Conservation (phyloP, 2,797 vertebrate genomes). For the Alectoris magna region DNA sequence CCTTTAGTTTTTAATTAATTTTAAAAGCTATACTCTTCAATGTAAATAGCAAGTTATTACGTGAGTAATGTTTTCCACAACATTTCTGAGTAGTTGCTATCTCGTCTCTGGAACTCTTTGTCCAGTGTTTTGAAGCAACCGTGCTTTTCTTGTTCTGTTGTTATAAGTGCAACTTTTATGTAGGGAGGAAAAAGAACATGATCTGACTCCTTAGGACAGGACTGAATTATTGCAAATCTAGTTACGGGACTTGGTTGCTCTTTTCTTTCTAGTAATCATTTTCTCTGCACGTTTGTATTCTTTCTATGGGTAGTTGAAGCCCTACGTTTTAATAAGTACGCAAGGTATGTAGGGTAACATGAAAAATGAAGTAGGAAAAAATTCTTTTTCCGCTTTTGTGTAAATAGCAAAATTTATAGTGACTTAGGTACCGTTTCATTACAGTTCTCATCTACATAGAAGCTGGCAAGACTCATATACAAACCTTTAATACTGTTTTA, state of each 20-base stretch:
- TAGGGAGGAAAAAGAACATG: conserved; percentile 1
- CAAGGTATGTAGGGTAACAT: not conserved
- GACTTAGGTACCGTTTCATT: conserved; percentile 15
- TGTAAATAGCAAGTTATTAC: conserved; percentile 58
- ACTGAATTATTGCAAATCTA: conserved; percentile 21
- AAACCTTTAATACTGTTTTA: not conserved
- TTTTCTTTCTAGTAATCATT: conserved; percentile 26
- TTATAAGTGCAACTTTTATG: conserved; percentile 24
- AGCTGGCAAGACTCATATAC: conserved; percentile 20
- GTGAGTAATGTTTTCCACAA: conserved; percentile 49
- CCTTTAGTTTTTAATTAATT: not conserved
- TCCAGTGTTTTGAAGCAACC: conserved; percentile 41
- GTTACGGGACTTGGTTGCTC: not conserved
- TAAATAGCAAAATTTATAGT: conserved; percentile 52
- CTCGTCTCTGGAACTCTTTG: conserved; percentile 49
- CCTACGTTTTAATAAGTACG: conserved; percentile 28
- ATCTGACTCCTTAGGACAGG: not conserved
- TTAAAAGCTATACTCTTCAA: not conserved
- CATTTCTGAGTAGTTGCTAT: conserved; percentile 55
- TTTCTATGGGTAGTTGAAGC: conserved; percentile 58
- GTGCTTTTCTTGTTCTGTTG: conserved; percentile 34
- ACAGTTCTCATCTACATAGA: conserved; percentile 31
- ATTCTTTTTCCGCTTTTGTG: conserved; percentile 38
- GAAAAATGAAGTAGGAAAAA: not conserved
- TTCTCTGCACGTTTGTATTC: conserved; percentile 51